Percentiles rank a stretch among this genome's conserved stretches.
Conservation (phyloP, 2,888 invertebrate genomes). For the Synergus japonicus region DNA sequence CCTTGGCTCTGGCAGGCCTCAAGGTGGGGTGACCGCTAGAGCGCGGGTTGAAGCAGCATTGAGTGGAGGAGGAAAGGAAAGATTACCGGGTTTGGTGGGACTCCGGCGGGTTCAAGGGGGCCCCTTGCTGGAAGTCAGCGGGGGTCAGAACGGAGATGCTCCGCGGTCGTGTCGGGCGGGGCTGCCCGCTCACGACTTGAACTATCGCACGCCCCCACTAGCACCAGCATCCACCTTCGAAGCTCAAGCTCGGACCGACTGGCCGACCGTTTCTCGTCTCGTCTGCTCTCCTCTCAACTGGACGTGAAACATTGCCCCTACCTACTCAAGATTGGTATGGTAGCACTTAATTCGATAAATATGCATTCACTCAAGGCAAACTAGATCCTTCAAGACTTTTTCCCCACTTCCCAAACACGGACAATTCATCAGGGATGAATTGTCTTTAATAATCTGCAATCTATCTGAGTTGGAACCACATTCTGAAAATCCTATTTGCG, state of each 20-base stretch:
- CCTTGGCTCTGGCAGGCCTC: slow-evolving; percentile 64
- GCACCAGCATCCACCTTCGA: slow-evolving; percentile 63
- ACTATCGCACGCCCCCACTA: slow-evolving; percentile 81
- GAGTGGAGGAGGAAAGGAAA: slow-evolving; percentile 31
- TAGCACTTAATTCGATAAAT: slow-evolving; percentile 57
- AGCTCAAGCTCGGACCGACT: slow-evolving; percentile 54
- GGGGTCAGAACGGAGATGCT: slow-evolving; percentile 77
- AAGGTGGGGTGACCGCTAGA: slow-evolving; percentile 61
- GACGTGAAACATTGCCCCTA: slow-evolving; percentile 30
- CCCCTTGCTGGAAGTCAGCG: slow-evolving; percentile 71
- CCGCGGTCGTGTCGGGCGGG: slow-evolving; percentile 77
- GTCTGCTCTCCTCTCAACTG: slow-evolving; percentile 45
- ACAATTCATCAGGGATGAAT: neutral
- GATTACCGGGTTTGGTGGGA: slow-evolving; percentile 42
- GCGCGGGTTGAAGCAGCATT: neutral
- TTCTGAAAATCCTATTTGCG: no score
- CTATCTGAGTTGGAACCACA: neutral
- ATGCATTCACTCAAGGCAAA: slow-evolving; percentile 62
- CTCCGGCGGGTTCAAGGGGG: slow-evolving; percentile 18
- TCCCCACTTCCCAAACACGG: neutral
- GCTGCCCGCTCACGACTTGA: slow-evolving; percentile 80
- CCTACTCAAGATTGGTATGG: slow-evolving; percentile 35
- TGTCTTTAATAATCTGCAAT: neutral
- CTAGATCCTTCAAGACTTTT: slow-evolving; percentile 11
- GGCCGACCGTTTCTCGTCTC: slow-evolving; percentile 54